These are phyloP conservation scores for Phaenicophaeus curvirostris DNA, from an alignment of 2,797 vertebrate genomes.

Conservation along the genomic window DNA sequence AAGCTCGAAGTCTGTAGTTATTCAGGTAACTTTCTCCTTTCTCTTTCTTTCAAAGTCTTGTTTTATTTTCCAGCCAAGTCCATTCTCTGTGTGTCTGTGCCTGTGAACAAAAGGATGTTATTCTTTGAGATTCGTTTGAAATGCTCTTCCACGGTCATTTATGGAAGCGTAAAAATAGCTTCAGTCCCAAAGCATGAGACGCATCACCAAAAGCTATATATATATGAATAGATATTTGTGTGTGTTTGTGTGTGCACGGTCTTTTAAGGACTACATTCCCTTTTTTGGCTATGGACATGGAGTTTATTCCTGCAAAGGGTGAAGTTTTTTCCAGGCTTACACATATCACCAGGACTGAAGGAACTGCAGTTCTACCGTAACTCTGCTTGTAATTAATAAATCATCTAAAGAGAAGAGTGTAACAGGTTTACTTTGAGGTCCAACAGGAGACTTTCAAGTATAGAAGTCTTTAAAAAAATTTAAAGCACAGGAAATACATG, in stretches of 20 bases:
- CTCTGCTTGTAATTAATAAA: conserved; percentile 63
- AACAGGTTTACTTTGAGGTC: conserved; percentile 51
- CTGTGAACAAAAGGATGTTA: conserved; percentile 50
- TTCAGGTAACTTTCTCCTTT: conserved; percentile 26
- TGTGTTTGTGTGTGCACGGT: neutral
- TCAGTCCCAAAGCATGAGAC: conserved; percentile 12
- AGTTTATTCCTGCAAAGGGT: neutral
- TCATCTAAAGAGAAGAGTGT: conserved; percentile 47
- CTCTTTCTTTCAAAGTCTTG: neutral
- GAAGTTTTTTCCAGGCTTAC: neutral
- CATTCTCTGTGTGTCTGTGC: neutral
- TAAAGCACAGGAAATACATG: too few relatives aligned
- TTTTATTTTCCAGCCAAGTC: conserved; percentile 42
- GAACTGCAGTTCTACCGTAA: neutral
- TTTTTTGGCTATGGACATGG: neutral
- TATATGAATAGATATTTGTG: neutral
- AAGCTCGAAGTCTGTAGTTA: neutral
- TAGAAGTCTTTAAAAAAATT: neutral
- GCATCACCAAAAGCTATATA: neutral
- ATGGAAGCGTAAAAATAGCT: conserved; percentile 46
- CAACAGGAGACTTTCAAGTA: conserved; percentile 41
- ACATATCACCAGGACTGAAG: conserved; percentile 25
- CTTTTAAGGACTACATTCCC: neutral
- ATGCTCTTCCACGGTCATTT: conserved; percentile 55
- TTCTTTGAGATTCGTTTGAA: conserved; percentile 33